Base-by-base conservation (phyloP, 2,113 vertebrate genomes). In the Phycodurus eques region DNA sequence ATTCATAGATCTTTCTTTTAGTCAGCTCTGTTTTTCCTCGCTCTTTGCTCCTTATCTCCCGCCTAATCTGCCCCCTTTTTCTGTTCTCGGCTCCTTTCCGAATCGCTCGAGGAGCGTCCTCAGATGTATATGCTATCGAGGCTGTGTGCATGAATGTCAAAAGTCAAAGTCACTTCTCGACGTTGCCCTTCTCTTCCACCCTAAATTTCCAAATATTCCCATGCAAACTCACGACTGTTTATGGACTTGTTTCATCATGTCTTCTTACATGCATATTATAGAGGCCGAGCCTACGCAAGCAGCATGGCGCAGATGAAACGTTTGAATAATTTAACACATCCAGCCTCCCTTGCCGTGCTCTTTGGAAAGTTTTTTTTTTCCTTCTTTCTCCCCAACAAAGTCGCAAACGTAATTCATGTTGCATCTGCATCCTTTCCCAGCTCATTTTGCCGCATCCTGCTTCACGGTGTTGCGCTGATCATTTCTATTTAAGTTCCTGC, bases 201-300 rank as follows among this genome's bases (percentile, higher is more conserved):
- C 31, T 44, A 49, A 74, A 85, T 68, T 61, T 80, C 77, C 59
- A 66, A 82, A 80, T 59, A 42, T 75, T 79, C 74, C 59, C 83
- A 76, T 60, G 57, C 57, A 60, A 75, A 66, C 73, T 85, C 80
- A 84, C 74, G 72, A 63, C 85, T 89, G 87, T 87, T 88, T 87
- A 85, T 85, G 74, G 82, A 79, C 67, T 76, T 86, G 83, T 88
- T 89, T 90, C 86, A 90, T 91, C 85, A 83, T 72, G 77, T 87
- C 86, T 89, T 88, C 86, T 87, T 77, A 90, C 88, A 83, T 90
- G 86, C 85, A 88, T 90, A 87, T 90, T 89, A 87, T 85, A 89
- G 79, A 90, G 78, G 81, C 80, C 69, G 82, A 81, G 85, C 84
- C 85, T 78, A 79, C 73, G 81, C 86, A 83, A 84, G 82, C 83